phyloP scores from a whole-genome alignment of 1,140 invertebrate species.

The Whitmania pigra region DNA sequence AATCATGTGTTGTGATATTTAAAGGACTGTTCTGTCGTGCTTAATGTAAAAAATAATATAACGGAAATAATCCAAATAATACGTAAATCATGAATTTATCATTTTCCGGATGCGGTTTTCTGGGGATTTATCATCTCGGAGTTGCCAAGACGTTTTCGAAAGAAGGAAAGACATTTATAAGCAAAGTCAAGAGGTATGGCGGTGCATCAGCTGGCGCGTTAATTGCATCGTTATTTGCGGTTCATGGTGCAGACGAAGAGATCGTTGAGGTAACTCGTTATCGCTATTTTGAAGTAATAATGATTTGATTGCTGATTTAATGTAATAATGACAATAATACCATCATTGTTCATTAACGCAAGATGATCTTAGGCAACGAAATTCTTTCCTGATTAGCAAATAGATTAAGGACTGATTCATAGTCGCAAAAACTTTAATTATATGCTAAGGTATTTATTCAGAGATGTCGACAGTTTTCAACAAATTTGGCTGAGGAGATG shows the following conservation, averaged over 20 bases:
- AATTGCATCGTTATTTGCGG: background rate
- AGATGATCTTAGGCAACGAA: background rate
- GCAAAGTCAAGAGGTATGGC: background rate
- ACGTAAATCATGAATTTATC: slow-evolving; percentile 57
- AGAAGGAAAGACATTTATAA: slow-evolving; percentile 5
- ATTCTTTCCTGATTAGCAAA: background rate
- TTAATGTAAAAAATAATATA: too few species aligned
- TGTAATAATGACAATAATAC: background rate
- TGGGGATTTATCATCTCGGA: slow-evolving; percentile 91
- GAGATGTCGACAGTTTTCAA: background rate
- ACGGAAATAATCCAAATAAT: background rate
- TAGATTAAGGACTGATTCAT: background rate
- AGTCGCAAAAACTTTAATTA: background rate
- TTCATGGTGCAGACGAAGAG: background rate
- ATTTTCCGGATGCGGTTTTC: slow-evolving; percentile 88
- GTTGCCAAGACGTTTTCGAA: slow-evolving; percentile 50
- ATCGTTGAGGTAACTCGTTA: background rate
- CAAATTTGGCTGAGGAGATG: background rate
- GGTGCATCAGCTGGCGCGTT: slow-evolving; percentile 1
- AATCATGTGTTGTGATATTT: too few species aligned
- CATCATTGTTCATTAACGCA: background rate
- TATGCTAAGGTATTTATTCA: background rate
- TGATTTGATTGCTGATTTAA: background rate
- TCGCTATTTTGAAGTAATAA: background rate
- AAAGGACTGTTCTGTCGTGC: too few species aligned